Conservation (phyloP, 2,797 vertebrate genomes). For the Lagodon rhomboides region DNA sequence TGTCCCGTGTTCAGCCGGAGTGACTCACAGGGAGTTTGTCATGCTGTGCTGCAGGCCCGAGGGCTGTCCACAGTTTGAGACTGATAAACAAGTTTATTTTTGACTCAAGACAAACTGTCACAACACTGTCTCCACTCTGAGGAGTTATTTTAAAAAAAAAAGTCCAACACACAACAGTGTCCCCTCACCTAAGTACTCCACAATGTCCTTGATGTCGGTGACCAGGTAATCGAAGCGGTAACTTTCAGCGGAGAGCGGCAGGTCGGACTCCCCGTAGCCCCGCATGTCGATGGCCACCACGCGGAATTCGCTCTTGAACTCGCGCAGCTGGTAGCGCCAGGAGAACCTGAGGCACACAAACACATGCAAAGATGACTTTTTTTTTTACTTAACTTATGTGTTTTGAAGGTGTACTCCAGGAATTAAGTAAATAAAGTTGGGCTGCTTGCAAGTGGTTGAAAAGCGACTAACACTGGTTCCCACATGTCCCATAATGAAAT, state of each 20-base stretch:
- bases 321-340: conserved; percentile 96
- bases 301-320: conserved; percentile 98
- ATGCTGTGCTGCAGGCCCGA: conserved; percentile 49
- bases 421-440: background rate
- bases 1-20: conserved; percentile 46
- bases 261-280: conserved; percentile 97
- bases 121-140: background rate
- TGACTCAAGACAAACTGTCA: conserved; percentile 39
- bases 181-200: conserved; percentile 95
- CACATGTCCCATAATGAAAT: conserved; percentile 1
- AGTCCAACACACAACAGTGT: background rate
- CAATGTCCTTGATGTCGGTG: conserved; percentile 95
- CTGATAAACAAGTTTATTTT: conserved; percentile 66
- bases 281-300: conserved; percentile 97
- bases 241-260: conserved; percentile 89
- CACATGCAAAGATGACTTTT: background rate
- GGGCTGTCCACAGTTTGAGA: conserved; percentile 42
- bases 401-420: background rate
- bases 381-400: background rate
- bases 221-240: conserved; percentile 94
- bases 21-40: conserved; percentile 74
- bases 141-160: background rate
- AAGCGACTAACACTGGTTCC: background rate
- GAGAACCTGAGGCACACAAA: conserved; percentile 90
- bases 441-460: background rate